Evolutionary conservation across 92 coral and sea anemone genomes (phyloP).

Genomic region (Pocillopora meandrina): DNA sequence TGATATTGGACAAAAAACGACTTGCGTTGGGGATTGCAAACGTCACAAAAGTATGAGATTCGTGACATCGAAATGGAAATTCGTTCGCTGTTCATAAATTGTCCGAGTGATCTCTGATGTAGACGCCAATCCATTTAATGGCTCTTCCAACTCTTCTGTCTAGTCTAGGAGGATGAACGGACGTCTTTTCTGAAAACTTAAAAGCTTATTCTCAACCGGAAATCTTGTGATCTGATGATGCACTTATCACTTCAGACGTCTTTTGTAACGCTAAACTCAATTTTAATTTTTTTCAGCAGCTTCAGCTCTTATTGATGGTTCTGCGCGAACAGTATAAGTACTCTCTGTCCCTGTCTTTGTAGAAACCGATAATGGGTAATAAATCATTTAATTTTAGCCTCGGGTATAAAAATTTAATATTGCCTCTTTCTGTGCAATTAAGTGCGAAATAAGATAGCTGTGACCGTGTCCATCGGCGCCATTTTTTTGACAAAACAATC

Average conservation of each 20-base stretch:
- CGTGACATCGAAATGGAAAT: not conserved
- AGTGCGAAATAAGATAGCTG: not conserved
- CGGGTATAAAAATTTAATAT: not conserved
- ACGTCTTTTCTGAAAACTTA: slow-evolving; percentile 29
- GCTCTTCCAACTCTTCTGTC: not conserved
- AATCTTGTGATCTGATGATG: slow-evolving; percentile 27
- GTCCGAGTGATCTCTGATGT: not conserved
- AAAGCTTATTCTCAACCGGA: slow-evolving; percentile 30
- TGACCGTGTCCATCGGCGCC: not conserved
- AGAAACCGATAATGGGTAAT: slow-evolving; percentile 20
- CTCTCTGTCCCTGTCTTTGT: not conserved
- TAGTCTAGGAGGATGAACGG: not conserved
- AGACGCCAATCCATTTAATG: not conserved
- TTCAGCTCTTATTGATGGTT: slow-evolving; percentile 13
- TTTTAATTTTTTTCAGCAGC: slow-evolving; percentile 14
- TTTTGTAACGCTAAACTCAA: slow-evolving; percentile 8
- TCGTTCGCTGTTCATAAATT: not conserved
- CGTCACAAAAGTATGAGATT: not conserved
- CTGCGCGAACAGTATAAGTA: slow-evolving; percentile 11
- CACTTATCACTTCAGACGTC: slow-evolving; percentile 25
- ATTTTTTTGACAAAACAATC: slow-evolving; percentile 4
- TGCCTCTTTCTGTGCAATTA: not conserved
- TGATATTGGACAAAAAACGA: slow-evolving; percentile 8
- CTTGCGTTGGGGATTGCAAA: not conserved
- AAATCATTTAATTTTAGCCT: not conserved